Base-by-base conservation (phyloP, 2,797 vertebrate species). In the Myotis daubentonii region DNA sequence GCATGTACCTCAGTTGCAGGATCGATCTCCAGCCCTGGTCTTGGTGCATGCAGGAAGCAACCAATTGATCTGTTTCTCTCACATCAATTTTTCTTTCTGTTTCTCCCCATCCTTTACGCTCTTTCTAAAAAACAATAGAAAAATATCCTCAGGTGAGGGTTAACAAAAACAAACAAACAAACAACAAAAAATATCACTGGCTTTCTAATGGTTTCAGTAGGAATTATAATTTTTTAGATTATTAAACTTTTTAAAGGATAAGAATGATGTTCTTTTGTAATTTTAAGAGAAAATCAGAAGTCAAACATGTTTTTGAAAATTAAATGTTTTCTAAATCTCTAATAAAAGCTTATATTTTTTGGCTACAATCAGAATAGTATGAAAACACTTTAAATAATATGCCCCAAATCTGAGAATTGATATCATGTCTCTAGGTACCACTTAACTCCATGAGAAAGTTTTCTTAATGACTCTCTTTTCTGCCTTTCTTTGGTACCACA, bases 401-500 rank as follows among this genome's bases (percentile, higher is more conserved):
- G 1, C 53, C 28, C 4, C 57, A 6, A 65, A 30, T 81, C 36
- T 66, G 62, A 30, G 13, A 70, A 68, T 93, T 60, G 78, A 28
- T 89, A 72, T 36, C 13, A 55, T 55, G 30, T 68, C 12, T 81
- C 19, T 44, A 23, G 33, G 6, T 53, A 62, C 19, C 25, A 78
- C 11, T 94, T 65, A 44, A 28, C 19, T 70, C 8, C 23, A 44
- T 11, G 44, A 89, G 70, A 78, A 76, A 17, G 12, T 55, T 71
- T 93, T 76, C 23, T 72, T 81, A 62, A 49, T 89, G 51, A 51
- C 17, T 82, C 13, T 66, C 11, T 74, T 83, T 81, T 78, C 62
- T 65, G 36, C 47, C 44, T 94, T 95, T 87, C n/a, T 93, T 89
- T 75, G 79, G 28, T 83, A 38, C n/a, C 28, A 70, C 22, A 60